phyloP scores from a whole-genome alignment of 2,113 vertebrate genomes.

The Oreochromis tanganicae region DNA sequence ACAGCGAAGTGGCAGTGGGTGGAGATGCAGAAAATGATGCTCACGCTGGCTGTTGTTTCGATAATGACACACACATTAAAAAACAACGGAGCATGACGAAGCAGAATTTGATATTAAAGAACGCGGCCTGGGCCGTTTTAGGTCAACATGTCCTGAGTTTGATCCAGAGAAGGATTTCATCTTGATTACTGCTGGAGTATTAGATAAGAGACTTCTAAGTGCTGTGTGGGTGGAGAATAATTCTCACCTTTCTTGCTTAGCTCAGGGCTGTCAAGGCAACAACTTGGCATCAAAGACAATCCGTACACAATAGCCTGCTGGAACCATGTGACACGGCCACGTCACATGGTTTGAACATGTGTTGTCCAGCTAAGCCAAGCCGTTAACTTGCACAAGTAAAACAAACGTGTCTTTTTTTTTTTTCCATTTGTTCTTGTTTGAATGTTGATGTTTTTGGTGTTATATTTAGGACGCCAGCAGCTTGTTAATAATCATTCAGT shows the following conservation, averaged over 20 bases:
- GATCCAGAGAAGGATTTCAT: constrained; percentile 28
- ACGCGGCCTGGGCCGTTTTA: background rate
- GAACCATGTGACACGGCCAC: background rate
- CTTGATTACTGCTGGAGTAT: constrained; percentile 13
- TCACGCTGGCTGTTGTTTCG: background rate
- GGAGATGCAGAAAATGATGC: background rate
- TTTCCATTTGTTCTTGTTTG: constrained; percentile 2
- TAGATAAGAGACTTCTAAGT: constrained; percentile 50
- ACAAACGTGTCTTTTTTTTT: constrained; percentile 4
- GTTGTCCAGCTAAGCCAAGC: background rate
- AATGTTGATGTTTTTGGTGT: background rate
- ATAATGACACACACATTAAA: background rate
- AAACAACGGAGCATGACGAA: background rate
- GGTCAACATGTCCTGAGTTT: constrained; percentile 25
- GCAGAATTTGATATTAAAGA: background rate
- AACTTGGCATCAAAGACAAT: constrained; percentile 5
- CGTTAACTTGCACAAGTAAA: background rate
- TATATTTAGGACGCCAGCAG: constrained; percentile 27
- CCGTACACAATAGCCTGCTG: constrained; percentile 9
- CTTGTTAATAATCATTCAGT: constrained; percentile 3
- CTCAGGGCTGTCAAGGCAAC: constrained; percentile 43
- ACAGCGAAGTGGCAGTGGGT: background rate
- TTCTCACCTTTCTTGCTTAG: constrained; percentile 53
- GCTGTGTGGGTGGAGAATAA: constrained; percentile 44
- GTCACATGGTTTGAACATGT: background rate